Conservation (phyloP, 2,888 invertebrate genomes). For the Anticlea derivata region DNA sequence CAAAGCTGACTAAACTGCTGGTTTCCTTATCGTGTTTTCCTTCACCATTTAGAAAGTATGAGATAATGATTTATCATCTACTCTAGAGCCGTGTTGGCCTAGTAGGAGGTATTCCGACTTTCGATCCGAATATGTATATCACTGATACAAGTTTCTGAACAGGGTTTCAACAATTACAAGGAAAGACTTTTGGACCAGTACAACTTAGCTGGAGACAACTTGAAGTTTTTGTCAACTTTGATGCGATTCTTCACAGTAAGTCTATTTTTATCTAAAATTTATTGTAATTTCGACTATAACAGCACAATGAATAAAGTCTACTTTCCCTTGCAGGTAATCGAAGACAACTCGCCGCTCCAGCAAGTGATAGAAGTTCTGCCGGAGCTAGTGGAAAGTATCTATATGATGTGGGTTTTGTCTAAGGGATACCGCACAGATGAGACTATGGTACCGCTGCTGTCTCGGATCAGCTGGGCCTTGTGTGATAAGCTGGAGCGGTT, state of each 20-base stretch:
- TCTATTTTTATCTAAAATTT: constrained; percentile 11
- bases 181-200: constrained; percentile 86
- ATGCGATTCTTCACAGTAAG: constrained; percentile 87
- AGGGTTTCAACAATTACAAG: constrained; percentile 85
- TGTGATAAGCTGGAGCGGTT: constrained; percentile 89
- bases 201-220: constrained; percentile 90
- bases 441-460: constrained; percentile 92
- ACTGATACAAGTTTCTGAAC: constrained; percentile 41
- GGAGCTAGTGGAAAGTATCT: constrained; percentile 91
- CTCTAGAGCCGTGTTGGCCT: no score
- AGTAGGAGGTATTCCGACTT: background rate
- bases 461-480: constrained; percentile 92
- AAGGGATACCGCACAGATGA: constrained; percentile 92
- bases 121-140: background rate
- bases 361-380: constrained; percentile 89
- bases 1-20: no score
- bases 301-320: background rate
- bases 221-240: constrained; percentile 89
- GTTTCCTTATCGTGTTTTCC: no score
- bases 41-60: no score
- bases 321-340: constrained; percentile 82
- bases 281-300: background rate
- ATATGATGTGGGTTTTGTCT: constrained; percentile 96
- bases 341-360: constrained; percentile 87
- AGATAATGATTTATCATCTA: no score